Evolutionary conservation across 2,797 vertebrate genomes (phyloP), one percentile per base, ranked within the genome.

Genomic region (Ficedula albicollis): DNA sequence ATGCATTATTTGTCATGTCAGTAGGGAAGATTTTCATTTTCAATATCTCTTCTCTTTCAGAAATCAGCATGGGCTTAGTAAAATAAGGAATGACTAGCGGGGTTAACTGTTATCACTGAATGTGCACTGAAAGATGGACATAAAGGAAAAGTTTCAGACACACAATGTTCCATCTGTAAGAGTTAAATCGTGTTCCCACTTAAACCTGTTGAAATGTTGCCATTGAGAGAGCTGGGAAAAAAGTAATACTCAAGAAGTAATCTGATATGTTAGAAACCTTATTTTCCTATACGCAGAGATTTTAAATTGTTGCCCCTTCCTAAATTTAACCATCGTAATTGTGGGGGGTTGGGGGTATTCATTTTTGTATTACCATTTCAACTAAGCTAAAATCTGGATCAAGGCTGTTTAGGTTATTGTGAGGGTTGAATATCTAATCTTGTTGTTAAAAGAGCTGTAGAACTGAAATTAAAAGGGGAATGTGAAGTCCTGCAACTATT

Each of bases 291-390:
- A 17, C 4, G 4, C 2, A 34, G 13, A 48, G 6, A 48, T 67
- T 74, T 79, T 74, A 14, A n/a, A 32, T 74, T 52, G 1, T 56
- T 48, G 3, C 4, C 17, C 7, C 13, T 22, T 74, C 49, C 38
- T 41, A 68, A 46, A 73, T 58, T 36, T 84, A 63, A 30, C 10
- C 5, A 39, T 32, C 0, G 0, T n/a, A 38, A 30, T 17, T 26
- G 19, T 1, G 2, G 1, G 4, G 0, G 4, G 0, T 13, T 22
- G 46, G 46, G 44, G 22, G 6, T 30, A 36, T 69, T 74, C 0
- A 27, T 63, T 67, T 67, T 8, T 46, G 26, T 48, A 34, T 56
- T 59, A 39, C 1, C 3, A 67, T 91, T 76, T 58, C 12, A 70
- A 26, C 9, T 15, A 52, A 66, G 4, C n/a, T 63, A 48, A 87